Evolutionary conservation across 2,797 vertebrate genomes (phyloP), one percentile per base, ranked within the genome.

Genomic region (Zonotrichia albicollis): DNA sequence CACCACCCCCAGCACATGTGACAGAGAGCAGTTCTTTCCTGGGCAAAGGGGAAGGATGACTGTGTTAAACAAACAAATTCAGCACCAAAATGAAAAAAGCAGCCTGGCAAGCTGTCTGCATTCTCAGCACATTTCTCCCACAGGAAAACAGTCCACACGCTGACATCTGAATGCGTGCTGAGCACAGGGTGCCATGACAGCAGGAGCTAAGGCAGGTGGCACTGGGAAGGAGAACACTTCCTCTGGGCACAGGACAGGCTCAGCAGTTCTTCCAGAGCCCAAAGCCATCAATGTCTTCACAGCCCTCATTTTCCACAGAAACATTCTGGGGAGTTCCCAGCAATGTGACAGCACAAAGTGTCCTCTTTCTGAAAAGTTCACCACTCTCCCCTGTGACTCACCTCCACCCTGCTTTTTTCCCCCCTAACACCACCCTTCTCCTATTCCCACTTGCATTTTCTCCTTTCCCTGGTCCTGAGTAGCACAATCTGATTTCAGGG

Each of bases 241-340:
- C 54, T 77, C 64, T 42, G 65, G 43, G 55, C 30, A 68, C 23
- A 60, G 50, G 36, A 55, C 38, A 60, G 18, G 20, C 43, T 68
- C 54, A 75, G 57, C 42, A 36, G 54, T 14, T 93, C 81, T 62
- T 75, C 15, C 53, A 55, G 29, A 66, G 32, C 27, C 22, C 54
- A 51, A 80, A 76, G 5, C 9, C 17, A 50, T 22, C 19, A 16
- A 32, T 16, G 23, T 18, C 57, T 66, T 80, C 36, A 19, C 18
- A 75, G 17, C n/a, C 17, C 9, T 76, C 30, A n/a, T 51, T 45
- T 78, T 72, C 45, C 65, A 77, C 53, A 60, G 21, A 12, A 77
- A 64, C 15, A 15, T 48, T 16, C 0, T 10, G 2, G 6, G 29
- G 3, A 57, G 2, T 22, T 9, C 17, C 53, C 54, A 67, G 21